phyloP scores from a whole-genome alignment of 2,888 invertebrate genomes.

The Ophonus ardosiacus region DNA sequence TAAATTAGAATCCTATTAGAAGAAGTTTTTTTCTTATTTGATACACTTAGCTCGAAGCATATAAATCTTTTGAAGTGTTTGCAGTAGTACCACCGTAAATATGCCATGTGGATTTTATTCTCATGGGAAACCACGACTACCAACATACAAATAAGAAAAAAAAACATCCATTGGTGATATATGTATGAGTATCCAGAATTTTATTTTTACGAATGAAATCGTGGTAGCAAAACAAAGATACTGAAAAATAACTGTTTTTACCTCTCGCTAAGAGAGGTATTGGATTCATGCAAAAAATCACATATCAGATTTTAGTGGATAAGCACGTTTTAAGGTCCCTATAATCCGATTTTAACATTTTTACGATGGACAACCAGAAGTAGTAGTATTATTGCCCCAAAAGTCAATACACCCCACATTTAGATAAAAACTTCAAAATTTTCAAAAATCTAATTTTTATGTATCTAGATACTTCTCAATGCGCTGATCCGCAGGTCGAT shows the following conservation, averaged over 20 bases:
- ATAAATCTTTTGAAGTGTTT: conserved; percentile 53
- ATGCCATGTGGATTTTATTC: conserved; percentile 53
- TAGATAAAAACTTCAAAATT: no score
- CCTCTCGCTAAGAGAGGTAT: no score
- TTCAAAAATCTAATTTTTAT: no score
- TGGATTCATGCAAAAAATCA: no score
- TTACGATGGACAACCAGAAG: no score
- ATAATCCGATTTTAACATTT: no score
- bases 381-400: no score
- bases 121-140: conserved; percentile 40
- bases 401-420: no score
- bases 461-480: no score
- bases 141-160: conserved; percentile 24
- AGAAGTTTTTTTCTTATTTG: conserved; percentile 5
- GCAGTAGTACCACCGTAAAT: conserved; percentile 47
- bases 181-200: not conserved
- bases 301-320: no score
- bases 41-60: conserved; percentile 18
- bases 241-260: not conserved
- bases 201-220: conserved; percentile 29
- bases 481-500: no score
- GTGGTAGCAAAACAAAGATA: not conserved
- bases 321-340: no score
- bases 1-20: conserved; percentile 31
- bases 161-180: conserved; percentile 35